phyloP scores from a whole-genome alignment of 1,140 invertebrate species.

The Euura saliciscinereae region DNA sequence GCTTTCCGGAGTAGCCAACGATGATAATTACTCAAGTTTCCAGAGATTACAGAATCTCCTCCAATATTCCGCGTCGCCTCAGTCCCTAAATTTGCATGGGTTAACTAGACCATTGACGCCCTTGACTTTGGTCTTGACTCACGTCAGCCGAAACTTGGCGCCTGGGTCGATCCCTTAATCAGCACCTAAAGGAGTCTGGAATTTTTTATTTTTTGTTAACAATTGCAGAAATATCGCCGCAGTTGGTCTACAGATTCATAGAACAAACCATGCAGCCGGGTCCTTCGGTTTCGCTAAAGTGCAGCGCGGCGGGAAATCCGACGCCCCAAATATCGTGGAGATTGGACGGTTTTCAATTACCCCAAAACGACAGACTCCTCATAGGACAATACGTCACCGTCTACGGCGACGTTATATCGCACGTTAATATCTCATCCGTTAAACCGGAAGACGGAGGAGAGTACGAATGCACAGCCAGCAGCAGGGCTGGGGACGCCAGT shows the following conservation, averaged over 20 bases:
- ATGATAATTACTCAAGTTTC: too few relatives aligned
- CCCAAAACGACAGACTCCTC: constrained; percentile 66
- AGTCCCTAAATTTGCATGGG: constrained; percentile 54
- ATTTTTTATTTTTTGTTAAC: constrained; percentile 26
- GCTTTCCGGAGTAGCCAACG: too few relatives aligned
- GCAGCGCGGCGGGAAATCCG: constrained; percentile 70
- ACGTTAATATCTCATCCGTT: constrained; percentile 75
- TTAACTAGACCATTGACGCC: constrained; percentile 64
- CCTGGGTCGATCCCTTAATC: background rate
- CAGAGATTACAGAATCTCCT: too few relatives aligned
- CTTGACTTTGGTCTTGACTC: constrained; percentile 44
- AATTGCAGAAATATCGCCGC: constrained; percentile 62
- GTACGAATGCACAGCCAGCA: constrained; percentile 72
- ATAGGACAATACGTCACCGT: constrained; percentile 72
- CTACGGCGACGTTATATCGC: constrained; percentile 74
- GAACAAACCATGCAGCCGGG: constrained; percentile 67
- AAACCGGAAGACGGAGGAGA: constrained; percentile 75
- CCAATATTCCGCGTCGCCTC: constrained; percentile 8
- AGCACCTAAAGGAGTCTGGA: too few relatives aligned
- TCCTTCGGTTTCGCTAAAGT: constrained; percentile 66
- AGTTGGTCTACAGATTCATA: constrained; percentile 64
- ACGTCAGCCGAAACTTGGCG: background rate
- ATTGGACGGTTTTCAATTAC: constrained; percentile 63
- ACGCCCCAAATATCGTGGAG: constrained; percentile 67
- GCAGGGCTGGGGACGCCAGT: constrained; percentile 65